These are phyloP conservation scores for Resseliella maxima DNA, from an alignment of 2,888 invertebrate species.

Conservation along the genomic window DNA sequence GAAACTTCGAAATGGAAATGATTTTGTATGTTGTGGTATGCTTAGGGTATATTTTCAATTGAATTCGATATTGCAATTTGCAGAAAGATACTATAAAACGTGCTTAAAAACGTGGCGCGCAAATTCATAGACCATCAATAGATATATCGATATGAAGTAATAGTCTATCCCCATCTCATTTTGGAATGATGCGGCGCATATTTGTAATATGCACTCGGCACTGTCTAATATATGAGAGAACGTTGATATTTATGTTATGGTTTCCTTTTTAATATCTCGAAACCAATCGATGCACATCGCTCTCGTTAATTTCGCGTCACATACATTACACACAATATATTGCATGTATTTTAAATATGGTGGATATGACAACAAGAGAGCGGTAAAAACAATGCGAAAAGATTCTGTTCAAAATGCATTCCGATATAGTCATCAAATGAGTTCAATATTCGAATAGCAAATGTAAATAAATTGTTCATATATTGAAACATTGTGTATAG, in stretches of 20 bases:
- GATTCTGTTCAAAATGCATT: not conserved
- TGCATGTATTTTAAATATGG: not conserved
- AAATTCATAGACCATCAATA: not conserved
- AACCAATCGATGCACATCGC: conserved; percentile 3
- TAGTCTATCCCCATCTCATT: conserved; percentile 29
- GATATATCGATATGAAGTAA: not conserved
- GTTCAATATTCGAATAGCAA: conserved; percentile 41
- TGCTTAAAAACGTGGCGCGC: not conserved
- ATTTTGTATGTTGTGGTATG: not conserved
- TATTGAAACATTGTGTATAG: too few relatives aligned
- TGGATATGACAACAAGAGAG: not conserved
- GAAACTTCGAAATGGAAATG: conserved; percentile 2
- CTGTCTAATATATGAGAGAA: conserved; percentile 10
- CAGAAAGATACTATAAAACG: not conserved
- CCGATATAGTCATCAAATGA: conserved; percentile 27
- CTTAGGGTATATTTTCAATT: conserved; percentile 34
- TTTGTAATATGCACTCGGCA: not conserved
- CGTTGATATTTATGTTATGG: conserved; percentile 31
- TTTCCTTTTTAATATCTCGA: conserved; percentile 42
- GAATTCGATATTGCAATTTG: not conserved
- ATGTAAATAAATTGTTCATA: conserved; percentile 4
- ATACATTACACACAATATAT: not conserved
- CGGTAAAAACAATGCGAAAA: not conserved
- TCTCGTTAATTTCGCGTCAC: conserved; percentile 19
- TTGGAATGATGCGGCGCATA: not conserved